These are phyloP conservation scores for Sicus ferrugineus DNA, from an alignment of 2,888 invertebrate genomes.

Conservation along the genomic window DNA sequence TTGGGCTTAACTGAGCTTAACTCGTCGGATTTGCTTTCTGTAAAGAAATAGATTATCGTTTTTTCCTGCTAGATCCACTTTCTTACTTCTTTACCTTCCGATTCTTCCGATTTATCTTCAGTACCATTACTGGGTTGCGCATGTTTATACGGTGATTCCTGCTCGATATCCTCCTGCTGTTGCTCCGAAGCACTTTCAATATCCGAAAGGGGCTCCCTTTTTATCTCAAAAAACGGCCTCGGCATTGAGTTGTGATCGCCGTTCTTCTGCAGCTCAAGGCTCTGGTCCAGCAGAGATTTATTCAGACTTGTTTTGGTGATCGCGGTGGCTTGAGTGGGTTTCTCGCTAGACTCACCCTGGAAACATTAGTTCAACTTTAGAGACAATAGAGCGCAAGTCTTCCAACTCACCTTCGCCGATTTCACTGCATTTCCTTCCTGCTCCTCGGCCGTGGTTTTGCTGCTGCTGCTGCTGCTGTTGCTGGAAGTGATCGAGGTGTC, in stretches of 20 bases:
- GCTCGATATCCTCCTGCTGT: conserved; percentile 22
- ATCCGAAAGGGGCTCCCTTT: conserved; percentile 35
- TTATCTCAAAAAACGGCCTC: conserved; percentile 32
- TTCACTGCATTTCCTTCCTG: neutral
- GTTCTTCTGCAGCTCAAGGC: conserved; percentile 37
- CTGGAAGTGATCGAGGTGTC: conserved; percentile 34
- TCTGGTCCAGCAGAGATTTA: conserved; percentile 26
- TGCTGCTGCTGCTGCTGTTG: conserved; percentile 10
- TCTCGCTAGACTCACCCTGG: neutral
- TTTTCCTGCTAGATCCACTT: neutral
- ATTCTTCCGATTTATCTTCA: neutral
- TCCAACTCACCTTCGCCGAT: neutral
- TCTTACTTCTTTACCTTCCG: neutral
- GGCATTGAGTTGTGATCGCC: conserved; percentile 37
- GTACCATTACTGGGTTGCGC: conserved; percentile 34
- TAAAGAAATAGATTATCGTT: no score
- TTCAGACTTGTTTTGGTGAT: neutral
- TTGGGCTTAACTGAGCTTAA: neutral
- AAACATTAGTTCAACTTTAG: neutral
- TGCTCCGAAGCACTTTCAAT: conserved; percentile 36
- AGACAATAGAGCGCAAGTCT: neutral
- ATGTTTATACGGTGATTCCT: neutral
- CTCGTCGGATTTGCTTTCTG: no score
- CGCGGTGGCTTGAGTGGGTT: neutral
- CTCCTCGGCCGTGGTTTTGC: conserved; percentile 29